A percentile compares a stretch with the other conserved stretches of the same genome.
phyloP scores from a whole-genome alignment of 2,797 vertebrate genomes.

The Phoebastria nigripes region DNA sequence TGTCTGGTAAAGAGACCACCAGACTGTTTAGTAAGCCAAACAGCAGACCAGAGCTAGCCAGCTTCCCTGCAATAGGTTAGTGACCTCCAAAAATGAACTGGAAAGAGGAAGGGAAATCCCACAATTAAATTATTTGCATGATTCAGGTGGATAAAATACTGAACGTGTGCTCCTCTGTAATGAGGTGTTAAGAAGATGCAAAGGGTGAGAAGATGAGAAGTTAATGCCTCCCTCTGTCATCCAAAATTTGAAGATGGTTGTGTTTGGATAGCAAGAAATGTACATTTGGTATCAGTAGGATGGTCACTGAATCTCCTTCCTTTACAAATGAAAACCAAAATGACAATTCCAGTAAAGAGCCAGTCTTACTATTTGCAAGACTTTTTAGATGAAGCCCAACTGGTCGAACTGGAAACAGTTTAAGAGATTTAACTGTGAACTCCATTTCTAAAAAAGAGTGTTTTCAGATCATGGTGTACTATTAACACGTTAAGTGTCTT shows the following conservation, averaged over 20 bases:
- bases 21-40: background rate
- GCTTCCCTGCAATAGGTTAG: background rate
- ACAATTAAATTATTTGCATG: background rate
- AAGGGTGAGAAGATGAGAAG: background rate
- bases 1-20: background rate
- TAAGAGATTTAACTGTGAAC: background rate
- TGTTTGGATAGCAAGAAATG: background rate
- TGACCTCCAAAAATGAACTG: background rate
- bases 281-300: background rate
- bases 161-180: background rate
- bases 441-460: background rate
- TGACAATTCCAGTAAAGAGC: background rate
- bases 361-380: background rate
- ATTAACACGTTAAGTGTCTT: background rate
- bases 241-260: background rate
- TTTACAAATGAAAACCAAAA: background rate
- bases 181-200: background rate
- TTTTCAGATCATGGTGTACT: background rate
- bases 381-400: background rate
- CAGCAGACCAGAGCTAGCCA: background rate
- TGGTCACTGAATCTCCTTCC: background rate
- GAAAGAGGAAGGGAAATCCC: background rate
- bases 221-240: background rate
- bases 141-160: background rate
- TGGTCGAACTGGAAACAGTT: background rate